A percentile compares a stretch with the other conserved stretches of the same genome.
Evolutionary conservation across 1,140 invertebrate species (phyloP).

Genomic region (Adelges cooleyi): DNA sequence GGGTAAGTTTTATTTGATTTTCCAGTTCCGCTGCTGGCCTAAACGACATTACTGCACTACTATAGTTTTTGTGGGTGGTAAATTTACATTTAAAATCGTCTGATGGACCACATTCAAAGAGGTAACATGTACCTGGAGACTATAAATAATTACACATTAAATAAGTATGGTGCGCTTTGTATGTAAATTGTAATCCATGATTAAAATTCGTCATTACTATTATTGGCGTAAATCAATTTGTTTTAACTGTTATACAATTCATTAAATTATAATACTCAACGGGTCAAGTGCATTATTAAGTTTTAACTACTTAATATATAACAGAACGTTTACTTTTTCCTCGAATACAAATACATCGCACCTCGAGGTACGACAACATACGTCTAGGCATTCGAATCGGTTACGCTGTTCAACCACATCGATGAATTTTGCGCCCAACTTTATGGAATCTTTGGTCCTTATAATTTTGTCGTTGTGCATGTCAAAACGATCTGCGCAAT

Average conservation of each 20-base stretch:
- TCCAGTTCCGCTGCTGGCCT: constrained; percentile 46
- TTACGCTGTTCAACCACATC: constrained; percentile 69
- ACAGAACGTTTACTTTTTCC: constrained; percentile 59
- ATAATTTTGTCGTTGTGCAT: constrained; percentile 82
- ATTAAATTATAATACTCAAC: background rate
- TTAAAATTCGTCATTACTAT: background rate
- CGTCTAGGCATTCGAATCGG: constrained; percentile 64
- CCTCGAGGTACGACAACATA: constrained; percentile 71
- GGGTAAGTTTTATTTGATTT: constrained; percentile 55
- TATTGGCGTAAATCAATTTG: background rate
- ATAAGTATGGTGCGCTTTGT: constrained; percentile 13
- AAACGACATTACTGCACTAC: constrained; percentile 64
- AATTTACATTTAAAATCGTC: constrained; percentile 89
- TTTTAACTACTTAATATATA: too few relatives aligned
- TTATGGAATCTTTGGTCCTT: constrained; percentile 71
- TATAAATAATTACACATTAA: constrained; percentile 39
- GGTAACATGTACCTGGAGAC: constrained; percentile 76
- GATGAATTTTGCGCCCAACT: constrained; percentile 76
- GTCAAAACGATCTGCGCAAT: constrained; percentile 59
- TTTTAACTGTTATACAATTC: background rate
- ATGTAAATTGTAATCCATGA: background rate
- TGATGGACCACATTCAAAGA: constrained; percentile 79
- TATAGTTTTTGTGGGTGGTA: constrained; percentile 75
- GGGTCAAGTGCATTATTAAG: too few relatives aligned
- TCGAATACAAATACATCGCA: constrained; percentile 90